Base-by-base conservation (phyloP, 1,140 invertebrate species). In the Drosophila melanica region DNA sequence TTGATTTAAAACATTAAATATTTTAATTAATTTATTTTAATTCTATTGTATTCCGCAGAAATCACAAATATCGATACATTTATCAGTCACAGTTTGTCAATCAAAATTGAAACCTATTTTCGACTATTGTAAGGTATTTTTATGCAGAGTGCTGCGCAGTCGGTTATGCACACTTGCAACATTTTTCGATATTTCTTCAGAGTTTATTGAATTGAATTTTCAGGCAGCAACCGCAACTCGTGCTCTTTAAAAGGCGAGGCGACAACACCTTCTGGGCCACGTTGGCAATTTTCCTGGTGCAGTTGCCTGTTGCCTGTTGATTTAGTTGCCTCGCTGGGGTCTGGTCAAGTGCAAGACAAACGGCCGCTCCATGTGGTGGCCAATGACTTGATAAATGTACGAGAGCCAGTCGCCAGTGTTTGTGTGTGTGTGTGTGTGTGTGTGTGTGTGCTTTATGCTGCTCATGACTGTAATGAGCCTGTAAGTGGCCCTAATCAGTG, bases 401-500 rank as follows among this genome's bases (percentile, higher is more conserved):
- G n/a, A 23, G 20, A 14, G 11, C n/a, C 55, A n/a, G 35, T 51
- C 30, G 14, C 11, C 62, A 16, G 9, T 45, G 11, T 6, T 11
- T 4, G 39, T 62, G 66, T 62, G 60, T 65, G 62, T 55, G 30
- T 59, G 14, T 47, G 50, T 53, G 69, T 79, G 77, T 69, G 51
- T 71, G 48, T 30, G 58, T 53, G 39, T 79, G 77, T 79, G 77
- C 63, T 69, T 78, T 78, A 82, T 85, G 80, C 45, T 80, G 77
- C 74, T 72, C 75, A 82, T 86, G 82, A 79, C 79, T 86, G 79
- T 87, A 87, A 87, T 89, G 79, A 87, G 84, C 84, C 79, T 87
- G 84, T 87, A 87, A 89, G 82, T 87, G 82, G 82, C 77, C 75
- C 79, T 87, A 89, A 87, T 87, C 84, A 87, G 79, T 87, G 84